Evolutionary conservation across 2,797 vertebrate genomes (phyloP).

Genomic region (Coregonus ussuriensis): DNA sequence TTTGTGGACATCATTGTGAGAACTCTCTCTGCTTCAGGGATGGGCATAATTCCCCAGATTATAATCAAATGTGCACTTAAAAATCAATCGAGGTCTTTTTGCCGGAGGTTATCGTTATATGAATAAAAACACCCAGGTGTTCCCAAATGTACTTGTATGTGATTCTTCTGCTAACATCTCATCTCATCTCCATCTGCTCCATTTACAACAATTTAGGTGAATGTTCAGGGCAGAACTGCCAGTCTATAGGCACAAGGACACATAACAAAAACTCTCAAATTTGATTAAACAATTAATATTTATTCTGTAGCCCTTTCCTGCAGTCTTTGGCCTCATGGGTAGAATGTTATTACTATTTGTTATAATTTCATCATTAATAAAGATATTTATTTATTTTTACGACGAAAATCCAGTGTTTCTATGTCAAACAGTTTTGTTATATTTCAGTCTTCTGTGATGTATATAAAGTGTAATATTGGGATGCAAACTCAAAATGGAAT

Average conservation of each 20-base stretch:
- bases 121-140: constrained; percentile 20
- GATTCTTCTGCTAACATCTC: constrained; percentile 29
- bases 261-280: neutral
- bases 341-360: too few relatives aligned
- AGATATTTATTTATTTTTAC: too few relatives aligned
- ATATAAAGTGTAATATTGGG: too few relatives aligned
- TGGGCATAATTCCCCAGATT: constrained; percentile 21
- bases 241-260: constrained; percentile 36
- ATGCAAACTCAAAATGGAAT: too few relatives aligned
- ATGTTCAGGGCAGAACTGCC: neutral
- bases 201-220: constrained; percentile 17
- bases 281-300: neutral
- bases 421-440: too few relatives aligned
- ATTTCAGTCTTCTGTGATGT: too few relatives aligned
- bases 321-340: too few relatives aligned
- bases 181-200: constrained; percentile 29
- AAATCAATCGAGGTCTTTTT: constrained; percentile 29
- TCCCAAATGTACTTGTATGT: constrained; percentile 20
- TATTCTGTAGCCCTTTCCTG: neutral
- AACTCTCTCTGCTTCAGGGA: constrained; percentile 17
- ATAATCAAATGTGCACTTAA: constrained; percentile 27
- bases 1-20: neutral
- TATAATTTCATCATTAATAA: too few relatives aligned
- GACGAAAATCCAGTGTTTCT: too few relatives aligned
- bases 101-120: constrained; percentile 32